Base-by-base conservation (phyloP, 2,113 vertebrate species). In the Pelodiscus sinensis region DNA sequence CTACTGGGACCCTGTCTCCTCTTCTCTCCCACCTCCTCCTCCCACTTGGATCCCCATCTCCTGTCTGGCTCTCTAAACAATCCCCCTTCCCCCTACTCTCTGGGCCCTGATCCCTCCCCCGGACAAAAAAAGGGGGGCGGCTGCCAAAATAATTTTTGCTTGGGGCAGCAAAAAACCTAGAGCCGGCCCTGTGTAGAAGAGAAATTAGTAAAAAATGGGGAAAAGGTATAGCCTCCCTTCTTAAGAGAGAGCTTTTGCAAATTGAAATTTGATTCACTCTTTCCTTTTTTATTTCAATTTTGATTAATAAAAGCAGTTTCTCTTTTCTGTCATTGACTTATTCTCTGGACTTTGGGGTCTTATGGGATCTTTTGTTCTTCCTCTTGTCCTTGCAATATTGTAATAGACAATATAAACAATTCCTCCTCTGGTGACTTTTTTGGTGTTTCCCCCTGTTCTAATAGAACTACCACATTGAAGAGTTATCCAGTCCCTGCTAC, bases 241-340 rank as follows among this genome's bases (percentile, higher is more conserved):
- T 88, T 90, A 90, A 92, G 91, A 90, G 73, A 86, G 8, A 13
- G 86, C 52, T 52, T 88, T 25, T 73, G 10, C 79, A 85, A 38
- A 84, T 86, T 96, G 79, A 44, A 44, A 44, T 44, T 44, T 44
- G 44, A 44, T 44, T 44, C 44, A 44, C 44, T 44, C 44, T 44
- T 44, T 44, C 44, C 5, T 44, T 6, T 44, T 44, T 44, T 44
- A 44, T 44, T 44, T 44, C 44, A 44, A 44, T 44, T 44, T 44
- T 44, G 44, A 44, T 44, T 44, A 44, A 44, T 44, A 44, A 44
- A 44, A 44, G 80, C 55, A 24, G 78, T 94, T 95, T 94, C 75
- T 91, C 68, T 89, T 60, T 82, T 95, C 92, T 94, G 51, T 82
- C 77, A 77, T 18, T 90, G 85, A 94, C 95, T 93, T 87, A 71